Conservation (phyloP, 1,140 invertebrate species). For the Caenorhabditis briggsae region DNA sequence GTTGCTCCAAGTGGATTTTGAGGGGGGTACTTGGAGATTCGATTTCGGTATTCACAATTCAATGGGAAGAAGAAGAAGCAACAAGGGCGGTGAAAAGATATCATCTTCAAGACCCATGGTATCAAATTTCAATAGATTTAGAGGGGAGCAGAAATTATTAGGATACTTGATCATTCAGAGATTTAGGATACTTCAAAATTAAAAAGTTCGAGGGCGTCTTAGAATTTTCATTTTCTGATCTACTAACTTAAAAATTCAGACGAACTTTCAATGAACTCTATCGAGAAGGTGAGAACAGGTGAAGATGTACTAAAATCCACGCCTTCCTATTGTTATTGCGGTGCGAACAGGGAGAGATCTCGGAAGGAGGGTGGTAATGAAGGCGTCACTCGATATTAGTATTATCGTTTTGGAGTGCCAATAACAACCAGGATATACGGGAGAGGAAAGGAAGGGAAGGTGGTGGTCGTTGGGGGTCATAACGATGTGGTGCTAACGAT, state of each 20-base stretch:
- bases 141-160: background rate
- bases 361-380: background rate
- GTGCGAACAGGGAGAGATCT: background rate
- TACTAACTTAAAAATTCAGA: too few species aligned
- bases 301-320: background rate
- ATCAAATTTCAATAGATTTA: slow-evolving; percentile 43
- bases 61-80: background rate
- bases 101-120: slow-evolving; percentile 23
- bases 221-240: too few species aligned
- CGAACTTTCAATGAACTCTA: background rate
- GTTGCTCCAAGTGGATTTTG: background rate
- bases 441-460: background rate
- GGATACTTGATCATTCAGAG: slow-evolving; percentile 36
- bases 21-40: slow-evolving; percentile 46
- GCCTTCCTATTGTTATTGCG: background rate
- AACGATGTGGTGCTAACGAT: slow-evolving; percentile 52
- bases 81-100: slow-evolving; percentile 34
- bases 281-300: slow-evolving; percentile 1
- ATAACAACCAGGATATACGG: background rate
- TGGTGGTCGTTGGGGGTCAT: background rate
- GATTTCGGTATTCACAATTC: slow-evolving; percentile 48
- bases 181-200: background rate
- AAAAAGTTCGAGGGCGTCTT: too few species aligned
- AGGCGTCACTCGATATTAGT: slow-evolving; percentile 51
- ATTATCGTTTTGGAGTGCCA: background rate